Percentiles rank a stretch among this genome's conserved stretches.
Conservation (phyloP, 2,797 vertebrate species). For the Epinephelus coioides region DNA sequence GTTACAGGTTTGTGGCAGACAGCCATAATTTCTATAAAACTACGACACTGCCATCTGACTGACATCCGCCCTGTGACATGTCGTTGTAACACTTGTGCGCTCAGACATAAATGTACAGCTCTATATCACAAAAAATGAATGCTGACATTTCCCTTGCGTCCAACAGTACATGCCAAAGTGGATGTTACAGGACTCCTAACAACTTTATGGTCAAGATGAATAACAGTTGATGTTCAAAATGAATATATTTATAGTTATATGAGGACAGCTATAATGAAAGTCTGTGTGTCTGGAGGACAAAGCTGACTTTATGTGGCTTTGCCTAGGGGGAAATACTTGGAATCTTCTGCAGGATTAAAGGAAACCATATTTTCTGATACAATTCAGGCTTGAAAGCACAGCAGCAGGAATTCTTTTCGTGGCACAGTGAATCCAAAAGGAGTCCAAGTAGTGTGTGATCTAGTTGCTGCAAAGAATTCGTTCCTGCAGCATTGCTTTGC, state of each 20-base stretch:
- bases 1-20: conserved; percentile 15
- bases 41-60: conserved; percentile 7
- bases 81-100: conserved; percentile 4
- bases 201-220: conserved; percentile 64
- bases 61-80: conserved; percentile 3
- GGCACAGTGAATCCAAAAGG: conserved; percentile 60
- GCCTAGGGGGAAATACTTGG: conserved; percentile 65
- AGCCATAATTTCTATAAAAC: conserved; percentile 18
- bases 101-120: conserved; percentile 11
- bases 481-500: conserved; percentile 17
- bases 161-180: conserved; percentile 43
- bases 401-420: conserved; percentile 50
- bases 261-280: conserved; percentile 81
- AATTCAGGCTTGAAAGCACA: conserved; percentile 57
- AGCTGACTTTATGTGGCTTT: conserved; percentile 78
- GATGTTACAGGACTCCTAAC: conserved; percentile 53
- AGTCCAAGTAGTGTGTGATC: conserved; percentile 42
- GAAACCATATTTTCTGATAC: conserved; percentile 72
- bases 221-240: conserved; percentile 69
- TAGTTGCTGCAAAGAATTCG: conserved; percentile 19
- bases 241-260: conserved; percentile 73
- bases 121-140: conserved; percentile 29
- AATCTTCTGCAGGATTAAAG: conserved; percentile 68
- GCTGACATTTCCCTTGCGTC: conserved; percentile 35
- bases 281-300: conserved; percentile 73